These are phyloP conservation scores for Chaetorhynchus papuensis DNA, from an alignment of 2,113 vertebrate genomes.

Conservation along the genomic window DNA sequence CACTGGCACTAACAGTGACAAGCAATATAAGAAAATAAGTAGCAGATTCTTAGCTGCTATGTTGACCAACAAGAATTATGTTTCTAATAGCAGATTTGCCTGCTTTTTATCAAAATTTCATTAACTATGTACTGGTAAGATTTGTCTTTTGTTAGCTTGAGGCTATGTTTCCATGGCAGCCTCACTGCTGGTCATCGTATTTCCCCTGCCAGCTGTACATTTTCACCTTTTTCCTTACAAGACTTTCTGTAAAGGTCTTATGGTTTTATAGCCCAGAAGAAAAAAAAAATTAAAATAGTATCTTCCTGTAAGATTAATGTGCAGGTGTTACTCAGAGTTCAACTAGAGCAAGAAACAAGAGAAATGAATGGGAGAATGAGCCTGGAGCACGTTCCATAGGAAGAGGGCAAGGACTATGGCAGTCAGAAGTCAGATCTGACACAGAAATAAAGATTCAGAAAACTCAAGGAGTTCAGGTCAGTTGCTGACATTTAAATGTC, in stretches of 20 bases:
- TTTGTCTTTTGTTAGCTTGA: neutral
- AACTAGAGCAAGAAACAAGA: neutral
- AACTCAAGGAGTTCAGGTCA: neutral
- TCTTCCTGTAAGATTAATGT: neutral
- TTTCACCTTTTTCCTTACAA: neutral
- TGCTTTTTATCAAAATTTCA: neutral
- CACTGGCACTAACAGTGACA: neutral
- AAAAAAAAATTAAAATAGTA: neutral
- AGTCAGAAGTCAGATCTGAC: neutral
- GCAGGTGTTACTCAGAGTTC: neutral
- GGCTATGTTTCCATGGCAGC: constrained; percentile 2
- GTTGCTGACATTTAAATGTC: neutral
- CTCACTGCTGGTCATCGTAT: neutral
- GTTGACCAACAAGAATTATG: neutral
- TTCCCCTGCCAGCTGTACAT: neutral
- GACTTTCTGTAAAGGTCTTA: neutral
- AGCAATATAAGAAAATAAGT: neutral
- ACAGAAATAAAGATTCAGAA: neutral
- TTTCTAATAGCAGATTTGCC: neutral
- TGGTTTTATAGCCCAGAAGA: neutral
- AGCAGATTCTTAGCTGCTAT: neutral
- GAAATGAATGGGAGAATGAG: neutral
- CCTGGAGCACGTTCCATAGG: neutral
- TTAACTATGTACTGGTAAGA: neutral
- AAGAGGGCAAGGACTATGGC: neutral